phyloP scores from a whole-genome alignment of 1,140 invertebrate species.

The Augochlora pura region DNA sequence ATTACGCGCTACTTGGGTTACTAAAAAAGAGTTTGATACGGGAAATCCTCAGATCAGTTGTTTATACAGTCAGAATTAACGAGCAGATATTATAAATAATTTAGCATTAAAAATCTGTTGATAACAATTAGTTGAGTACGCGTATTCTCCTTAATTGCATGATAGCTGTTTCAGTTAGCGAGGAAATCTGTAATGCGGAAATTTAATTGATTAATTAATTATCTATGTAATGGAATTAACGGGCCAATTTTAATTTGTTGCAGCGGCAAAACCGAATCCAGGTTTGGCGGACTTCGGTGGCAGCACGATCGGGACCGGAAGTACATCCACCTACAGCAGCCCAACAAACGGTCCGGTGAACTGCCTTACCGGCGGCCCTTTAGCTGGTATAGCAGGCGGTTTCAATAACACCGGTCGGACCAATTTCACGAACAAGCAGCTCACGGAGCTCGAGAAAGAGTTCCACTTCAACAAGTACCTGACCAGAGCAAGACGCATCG shows the following conservation, averaged over 20 bases:
- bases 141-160: too few relatives aligned
- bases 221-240: background rate
- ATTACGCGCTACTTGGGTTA: too few relatives aligned
- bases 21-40: too few relatives aligned
- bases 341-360: constrained; percentile 65
- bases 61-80: too few relatives aligned
- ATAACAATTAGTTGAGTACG: too few relatives aligned
- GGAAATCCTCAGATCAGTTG: too few relatives aligned
- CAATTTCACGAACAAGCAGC: constrained; percentile 99
- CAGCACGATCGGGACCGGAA: constrained; percentile 72
- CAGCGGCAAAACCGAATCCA: constrained; percentile 86
- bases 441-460: constrained; percentile 99
- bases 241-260: constrained; percentile 71
- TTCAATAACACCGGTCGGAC: constrained; percentile 94
- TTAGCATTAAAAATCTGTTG: too few relatives aligned
- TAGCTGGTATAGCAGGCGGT: constrained; percentile 72
- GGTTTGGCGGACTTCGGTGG: constrained; percentile 74
- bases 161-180: too few relatives aligned
- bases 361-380: constrained; percentile 66
- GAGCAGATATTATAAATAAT: too few relatives aligned
- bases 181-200: too few relatives aligned
- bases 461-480: constrained; percentile 99
- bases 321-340: constrained; percentile 61
- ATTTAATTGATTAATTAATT: too few relatives aligned
- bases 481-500: constrained; percentile 96